Evolutionary conservation across 2,113 vertebrate genomes (phyloP).

Genomic region (Toxotes chatareus): DNA sequence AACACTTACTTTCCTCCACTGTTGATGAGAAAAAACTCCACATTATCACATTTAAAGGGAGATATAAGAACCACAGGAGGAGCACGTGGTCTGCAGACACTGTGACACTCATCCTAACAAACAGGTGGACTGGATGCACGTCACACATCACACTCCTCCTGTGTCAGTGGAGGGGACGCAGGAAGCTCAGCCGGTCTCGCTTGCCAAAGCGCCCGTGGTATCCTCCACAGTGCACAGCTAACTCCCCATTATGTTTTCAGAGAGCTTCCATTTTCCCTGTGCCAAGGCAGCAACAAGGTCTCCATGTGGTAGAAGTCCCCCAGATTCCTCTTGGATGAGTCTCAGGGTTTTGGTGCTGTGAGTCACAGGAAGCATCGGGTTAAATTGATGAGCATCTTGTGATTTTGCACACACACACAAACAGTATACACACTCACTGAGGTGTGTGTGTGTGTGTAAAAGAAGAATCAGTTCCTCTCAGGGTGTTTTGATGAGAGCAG

Average conservation of each 20-base stretch:
- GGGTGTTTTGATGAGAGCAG: too few relatives aligned
- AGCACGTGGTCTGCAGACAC: too few relatives aligned
- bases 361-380: constrained; percentile 80
- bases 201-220: not conserved
- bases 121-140: too few relatives aligned
- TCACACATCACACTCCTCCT: too few relatives aligned
- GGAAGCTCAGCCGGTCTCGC: not conserved
- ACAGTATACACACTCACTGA: not conserved
- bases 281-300: constrained; percentile 23
- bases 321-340: constrained; percentile 77
- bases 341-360: constrained; percentile 61
- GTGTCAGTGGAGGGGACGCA: not conserved
- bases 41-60: too few relatives aligned
- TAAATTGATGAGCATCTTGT: constrained; percentile 48
- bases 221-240: not conserved
- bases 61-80: too few relatives aligned
- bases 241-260: constrained; percentile 19
- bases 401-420: not conserved
- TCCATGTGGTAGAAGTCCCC: constrained; percentile 71
- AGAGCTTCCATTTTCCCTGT: constrained; percentile 2
- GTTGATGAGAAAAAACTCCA: too few relatives aligned
- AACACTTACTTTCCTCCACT: too few relatives aligned
- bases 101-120: too few relatives aligned
- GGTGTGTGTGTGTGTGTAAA: too few relatives aligned
- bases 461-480: not conserved